Evolutionary conservation across 2,888 invertebrate genomes (phyloP), one percentile per base, ranked within the genome.

Genomic region (Tenthredo distinguenda): DNA sequence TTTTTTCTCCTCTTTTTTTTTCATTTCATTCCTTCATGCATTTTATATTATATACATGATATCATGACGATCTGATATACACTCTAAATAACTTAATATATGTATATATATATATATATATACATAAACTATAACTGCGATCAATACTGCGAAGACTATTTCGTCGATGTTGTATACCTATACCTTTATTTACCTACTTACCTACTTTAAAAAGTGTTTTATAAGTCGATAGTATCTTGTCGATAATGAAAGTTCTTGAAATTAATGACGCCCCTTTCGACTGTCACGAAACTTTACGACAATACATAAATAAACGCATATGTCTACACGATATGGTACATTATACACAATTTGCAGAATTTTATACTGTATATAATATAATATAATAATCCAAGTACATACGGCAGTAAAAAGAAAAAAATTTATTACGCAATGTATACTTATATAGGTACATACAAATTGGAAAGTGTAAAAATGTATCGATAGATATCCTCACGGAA

Each of bases 181-280:
- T 58, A 18, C 50, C 50, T 26, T 10, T 40, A 62, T 40, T 26
- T 43, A 43, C 40, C 31, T 43, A 74, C 37, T 40, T 40, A 74
- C 40, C n/a, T 74, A 74, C 43, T 74, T 74, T 21, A 26, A 74
- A 74, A 43, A 74, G 7, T 74, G 40, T 74, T 74, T 74, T 37
- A 72, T 21, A 72, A 74, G 43, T 10, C 40, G 18, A 74, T 43
- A 31, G 68, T 43, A 43, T 74, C 12, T 43, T 74, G 72, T 26
- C 72, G 72, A 74, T 74, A 40, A 74, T 74, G 72, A 74, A 74
- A 74, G 72, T 74, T 71, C 62, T 26, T 62, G 31, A 68, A 68
- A 68, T 68, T 18, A 68, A 18, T 68, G 68, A 26, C 62, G 15
- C 72, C 72, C 43, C 72, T 21, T 43, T 74, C 72, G n/a, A 40